These are phyloP conservation scores for Metacarcinus magister DNA, from an alignment of 2,888 invertebrate genomes.

Conservation along the genomic window DNA sequence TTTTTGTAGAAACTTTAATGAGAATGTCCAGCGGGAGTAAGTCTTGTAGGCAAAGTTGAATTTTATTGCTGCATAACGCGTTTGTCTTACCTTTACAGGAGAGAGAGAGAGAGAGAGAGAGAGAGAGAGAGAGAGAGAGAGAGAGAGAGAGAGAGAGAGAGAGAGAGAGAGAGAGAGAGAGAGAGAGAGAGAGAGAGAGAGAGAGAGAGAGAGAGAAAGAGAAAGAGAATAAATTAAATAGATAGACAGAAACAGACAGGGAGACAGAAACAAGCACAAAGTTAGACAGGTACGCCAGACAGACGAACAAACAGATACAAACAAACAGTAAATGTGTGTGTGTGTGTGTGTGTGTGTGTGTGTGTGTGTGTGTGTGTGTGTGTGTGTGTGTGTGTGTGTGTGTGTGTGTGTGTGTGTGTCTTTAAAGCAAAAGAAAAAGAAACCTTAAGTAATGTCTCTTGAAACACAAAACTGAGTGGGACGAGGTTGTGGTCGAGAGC, in stretches of 20 bases:
- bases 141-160: too few relatives aligned
- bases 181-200: neutral
- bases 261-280: conserved; percentile 28
- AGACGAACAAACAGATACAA: neutral
- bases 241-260: neutral
- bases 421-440: conserved; percentile 23
- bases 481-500: neutral
- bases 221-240: neutral
- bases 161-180: too few relatives aligned
- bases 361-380: conserved; percentile 16
- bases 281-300: neutral
- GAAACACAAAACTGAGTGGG: conserved; percentile 43
- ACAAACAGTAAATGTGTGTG: conserved; percentile 42
- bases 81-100: neutral
- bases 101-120: neutral
- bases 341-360: conserved; percentile 40
- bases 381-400: neutral
- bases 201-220: neutral
- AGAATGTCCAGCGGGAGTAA: neutral
- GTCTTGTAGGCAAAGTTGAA: neutral
- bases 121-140: too few relatives aligned
- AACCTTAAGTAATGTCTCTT: conserved; percentile 30
- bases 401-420: conserved; percentile 16
- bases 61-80: neutral
- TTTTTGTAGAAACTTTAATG: neutral